Evolutionary conservation across 2,888 invertebrate genomes (phyloP).

Genomic region (Pachliopta kotzebuea): DNA sequence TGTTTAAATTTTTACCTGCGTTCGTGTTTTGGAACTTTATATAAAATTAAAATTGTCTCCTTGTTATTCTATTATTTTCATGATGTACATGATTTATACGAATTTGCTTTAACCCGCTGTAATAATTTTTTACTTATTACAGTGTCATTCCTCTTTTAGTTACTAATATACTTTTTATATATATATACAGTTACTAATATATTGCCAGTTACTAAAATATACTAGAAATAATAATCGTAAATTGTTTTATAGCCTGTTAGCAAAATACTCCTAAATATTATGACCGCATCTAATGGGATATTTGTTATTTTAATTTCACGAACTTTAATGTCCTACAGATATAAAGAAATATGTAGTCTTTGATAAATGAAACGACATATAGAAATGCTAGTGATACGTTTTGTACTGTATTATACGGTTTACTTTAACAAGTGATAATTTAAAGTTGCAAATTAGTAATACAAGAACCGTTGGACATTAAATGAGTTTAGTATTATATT

Average conservation of each 20-base stretch:
- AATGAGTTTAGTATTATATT: too few relatives aligned
- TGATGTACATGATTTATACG: background rate
- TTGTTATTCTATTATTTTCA: slow-evolving; percentile 28
- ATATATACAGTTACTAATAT: background rate
- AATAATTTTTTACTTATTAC: background rate
- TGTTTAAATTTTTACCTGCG: slow-evolving; percentile 65
- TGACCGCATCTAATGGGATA: slow-evolving; percentile 40
- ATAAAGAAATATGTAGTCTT: background rate
- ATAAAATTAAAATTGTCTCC: slow-evolving; percentile 34
- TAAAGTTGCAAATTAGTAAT: too few relatives aligned
- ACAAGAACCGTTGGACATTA: too few relatives aligned
- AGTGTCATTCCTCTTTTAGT: background rate
- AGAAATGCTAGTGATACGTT: background rate
- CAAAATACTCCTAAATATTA: slow-evolving; percentile 45
- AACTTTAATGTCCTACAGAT: background rate
- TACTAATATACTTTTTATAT: too few relatives aligned
- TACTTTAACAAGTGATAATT: too few relatives aligned
- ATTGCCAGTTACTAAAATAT: background rate
- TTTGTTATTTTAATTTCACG: slow-evolving; percentile 39
- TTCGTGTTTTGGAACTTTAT: slow-evolving; percentile 52
- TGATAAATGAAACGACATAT: background rate
- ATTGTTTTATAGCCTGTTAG: slow-evolving; percentile 38
- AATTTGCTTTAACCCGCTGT: background rate
- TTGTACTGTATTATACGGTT: background rate
- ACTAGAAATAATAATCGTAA: slow-evolving; percentile 13